A percentile compares a stretch with the other conserved stretches of the same genome.
These are phyloP conservation scores for Forbesichthys agassizii DNA, from an alignment of 2,113 vertebrate genomes.

Conservation along the genomic window DNA sequence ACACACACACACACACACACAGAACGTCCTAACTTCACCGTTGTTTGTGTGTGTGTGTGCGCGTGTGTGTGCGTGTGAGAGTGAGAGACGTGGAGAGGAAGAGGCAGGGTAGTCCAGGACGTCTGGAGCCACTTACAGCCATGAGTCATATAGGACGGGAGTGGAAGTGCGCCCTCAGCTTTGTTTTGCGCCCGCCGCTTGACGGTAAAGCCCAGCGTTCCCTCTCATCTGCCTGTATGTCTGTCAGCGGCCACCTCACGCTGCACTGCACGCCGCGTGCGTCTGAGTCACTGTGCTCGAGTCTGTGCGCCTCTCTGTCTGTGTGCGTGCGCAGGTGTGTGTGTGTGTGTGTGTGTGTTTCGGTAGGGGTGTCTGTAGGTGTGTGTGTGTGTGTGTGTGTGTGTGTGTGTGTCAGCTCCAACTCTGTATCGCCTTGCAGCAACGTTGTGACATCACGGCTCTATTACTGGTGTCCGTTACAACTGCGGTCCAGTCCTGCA, in stretches of 20 bases:
- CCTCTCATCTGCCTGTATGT: neutral
- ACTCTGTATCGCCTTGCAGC: conserved; percentile 70
- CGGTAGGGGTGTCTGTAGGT: neutral
- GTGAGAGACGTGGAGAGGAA: neutral
- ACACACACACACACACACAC: neutral
- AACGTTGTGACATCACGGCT: conserved; percentile 74
- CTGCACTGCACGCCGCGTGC: neutral
- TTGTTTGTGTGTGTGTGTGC: neutral
- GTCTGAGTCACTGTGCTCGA: conserved; percentile 3
- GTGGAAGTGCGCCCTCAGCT: conserved; percentile 4
- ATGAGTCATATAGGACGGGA: conserved; percentile 11
- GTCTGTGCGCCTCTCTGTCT: neutral
- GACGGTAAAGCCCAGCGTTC: neutral
- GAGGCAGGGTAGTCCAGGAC: neutral
- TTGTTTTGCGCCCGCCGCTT: neutral
- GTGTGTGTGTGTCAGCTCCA: conserved; percentile 11
- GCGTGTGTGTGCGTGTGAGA: neutral
- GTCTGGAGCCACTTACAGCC: conserved; percentile 1
- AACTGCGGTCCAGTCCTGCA: conserved; percentile 52
- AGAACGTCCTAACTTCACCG: no score
- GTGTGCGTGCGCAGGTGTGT: neutral
- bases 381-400: conserved; percentile 11
- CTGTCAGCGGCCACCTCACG: neutral
- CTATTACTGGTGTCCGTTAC: conserved; percentile 75
- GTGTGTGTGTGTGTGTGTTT: neutral